Base-by-base conservation (phyloP, 2,797 vertebrate genomes). In the Garrulus glandarius region DNA sequence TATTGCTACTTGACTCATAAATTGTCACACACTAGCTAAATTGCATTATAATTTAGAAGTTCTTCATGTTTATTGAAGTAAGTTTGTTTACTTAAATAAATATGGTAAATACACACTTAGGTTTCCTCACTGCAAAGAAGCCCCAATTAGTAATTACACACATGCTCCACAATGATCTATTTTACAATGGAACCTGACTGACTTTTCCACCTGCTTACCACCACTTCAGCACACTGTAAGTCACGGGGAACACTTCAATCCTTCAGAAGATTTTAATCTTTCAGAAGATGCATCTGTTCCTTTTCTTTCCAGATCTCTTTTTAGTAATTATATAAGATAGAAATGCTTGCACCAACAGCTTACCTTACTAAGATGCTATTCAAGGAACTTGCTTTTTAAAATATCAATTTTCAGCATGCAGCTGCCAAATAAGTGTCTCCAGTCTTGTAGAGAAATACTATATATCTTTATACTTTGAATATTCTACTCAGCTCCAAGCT, bases 261-360 rank as follows among this genome's bases (percentile, higher is more conserved):
- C 79, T 94, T 84, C 41, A 79, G 46, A 78, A 56, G 49, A 69
- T 91, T 39, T 39, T 52, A 46, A 52, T 91, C 20, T 82, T 94
- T 84, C 41, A 79, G 46, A 78, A 56, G 49, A 69, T 92, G 49
- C 29, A 76, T 65, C 68, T 91, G 52, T 53, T 89, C 47, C 27
- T 36, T 96, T 87, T 64, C 89, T 90, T 55, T 29, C 50, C 77
- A 91, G 70, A 53, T 82, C 71, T 67, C 43, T 47, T 79, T 89
- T 89, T 59, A 89, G 81, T 44, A 92, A 89, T 88, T 95, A 93
- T 52, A 61, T 86, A 59, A 97, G 92, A 89, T 19, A 46, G 41
- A 95, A 95, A 75, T 82, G 46, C 75, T 96, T 67, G 56, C 68
- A 88, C 37, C 75, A 72, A 39, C 71, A 95, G 39, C 71, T 79